Conservation (phyloP, 2,113 vertebrate species). For the Ammospiza caudacuta region DNA sequence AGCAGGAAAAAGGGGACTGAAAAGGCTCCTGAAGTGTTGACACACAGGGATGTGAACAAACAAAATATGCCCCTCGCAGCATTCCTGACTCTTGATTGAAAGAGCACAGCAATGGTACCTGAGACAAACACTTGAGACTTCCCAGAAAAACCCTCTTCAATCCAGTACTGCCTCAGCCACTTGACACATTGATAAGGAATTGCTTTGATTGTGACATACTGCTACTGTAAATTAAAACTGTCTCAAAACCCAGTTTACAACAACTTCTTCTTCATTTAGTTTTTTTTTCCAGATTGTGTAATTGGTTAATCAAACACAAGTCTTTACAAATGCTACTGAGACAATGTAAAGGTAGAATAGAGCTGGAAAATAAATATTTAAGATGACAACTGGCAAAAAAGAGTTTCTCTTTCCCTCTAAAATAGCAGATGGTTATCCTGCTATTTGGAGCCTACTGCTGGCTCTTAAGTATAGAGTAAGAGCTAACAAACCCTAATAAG, state of each 20-base stretch:
- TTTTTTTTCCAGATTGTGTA: neutral
- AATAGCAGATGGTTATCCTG: neutral
- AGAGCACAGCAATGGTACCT: neutral
- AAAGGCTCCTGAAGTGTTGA: conserved; percentile 58
- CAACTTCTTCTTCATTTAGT: neutral
- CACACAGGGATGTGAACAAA: conserved; percentile 50
- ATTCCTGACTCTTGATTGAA: conserved; percentile 19
- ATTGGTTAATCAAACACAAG: neutral
- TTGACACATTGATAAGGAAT: neutral
- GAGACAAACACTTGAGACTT: neutral
- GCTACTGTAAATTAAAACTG: neutral
- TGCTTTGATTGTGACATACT: neutral
- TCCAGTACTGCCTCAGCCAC: neutral
- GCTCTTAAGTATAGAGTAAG: neutral
- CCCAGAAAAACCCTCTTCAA: neutral
- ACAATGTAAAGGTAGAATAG: neutral
- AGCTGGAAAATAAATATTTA: neutral
- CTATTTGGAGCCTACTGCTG: neutral
- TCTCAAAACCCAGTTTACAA: neutral
- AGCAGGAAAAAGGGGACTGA: conserved; percentile 56
- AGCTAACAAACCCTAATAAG: neutral
- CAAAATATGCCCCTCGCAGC: neutral
- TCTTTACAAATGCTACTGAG: neutral
- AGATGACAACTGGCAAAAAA: neutral
- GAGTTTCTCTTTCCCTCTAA: neutral